Base-by-base conservation (phyloP, 2,797 vertebrate species). In the Columba guinea region DNA sequence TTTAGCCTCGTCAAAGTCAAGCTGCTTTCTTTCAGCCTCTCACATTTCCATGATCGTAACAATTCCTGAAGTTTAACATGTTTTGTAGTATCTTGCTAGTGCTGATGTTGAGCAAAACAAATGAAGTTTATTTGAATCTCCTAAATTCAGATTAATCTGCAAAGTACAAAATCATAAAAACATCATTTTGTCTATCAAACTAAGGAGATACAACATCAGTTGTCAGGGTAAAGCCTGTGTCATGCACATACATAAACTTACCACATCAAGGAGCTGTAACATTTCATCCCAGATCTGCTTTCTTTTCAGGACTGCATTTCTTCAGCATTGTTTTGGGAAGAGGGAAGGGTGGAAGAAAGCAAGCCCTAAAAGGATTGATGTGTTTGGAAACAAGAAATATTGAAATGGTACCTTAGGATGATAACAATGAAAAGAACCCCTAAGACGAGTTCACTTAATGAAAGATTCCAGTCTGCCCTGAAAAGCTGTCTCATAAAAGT, bases 151-250 rank as follows among this genome's bases (percentile, higher is more conserved):
- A 95, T 95, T 94, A 95, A 89, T 87, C 80, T 95, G 53, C 27
- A 97, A 89, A 85, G 26, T 59, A 92, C 10, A 92, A 63, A 88
- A 79, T 89, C 90, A 95, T 68, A 93, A 96, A 96, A 97, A 70
- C 28, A 37, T 86, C 96, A 96, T 97, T 98, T 97, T 97, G 81
- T 94, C 91, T 96, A 64, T 90, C 67, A 91, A 96, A 94, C 80
- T 94, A 84, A 97, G 80, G 82, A 68, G 30, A 90, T 87, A 76
- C 77, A 90, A 96, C 92, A 97, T 81, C 48, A 90, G 41, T 84
- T 83, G 3, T 96, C 84, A 91, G 63, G 87, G 69, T 8, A 81
- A 97, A 90, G 69, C 24, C 11, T 55, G 58, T 80, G 86, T 89
- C 59, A 44, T 44, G 63, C 34, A 80, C 83, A 86, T 60, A 73